phyloP scores from a whole-genome alignment of 1,140 invertebrate genomes.

The Bradynema listronoti region DNA sequence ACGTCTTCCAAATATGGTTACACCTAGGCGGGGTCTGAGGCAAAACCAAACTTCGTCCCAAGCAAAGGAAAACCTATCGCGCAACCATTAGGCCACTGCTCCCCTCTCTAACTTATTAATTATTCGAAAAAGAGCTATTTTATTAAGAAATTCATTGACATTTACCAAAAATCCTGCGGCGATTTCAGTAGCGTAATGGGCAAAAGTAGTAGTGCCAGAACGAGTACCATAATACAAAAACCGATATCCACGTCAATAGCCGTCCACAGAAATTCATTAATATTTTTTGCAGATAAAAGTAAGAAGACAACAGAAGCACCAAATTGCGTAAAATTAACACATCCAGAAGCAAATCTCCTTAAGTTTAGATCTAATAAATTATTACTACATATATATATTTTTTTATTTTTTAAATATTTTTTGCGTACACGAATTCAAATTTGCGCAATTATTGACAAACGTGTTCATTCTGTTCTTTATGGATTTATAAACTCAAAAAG shows the following conservation, averaged over 20 bases:
- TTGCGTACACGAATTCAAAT: no score
- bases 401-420: no score
- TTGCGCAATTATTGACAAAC: no score
- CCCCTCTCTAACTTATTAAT: neutral
- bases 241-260: conserved; percentile 63
- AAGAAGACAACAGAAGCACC: conserved; percentile 69
- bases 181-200: conserved; percentile 68
- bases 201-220: conserved; percentile 64
- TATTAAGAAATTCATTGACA: neutral
- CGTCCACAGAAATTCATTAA: conserved; percentile 62
- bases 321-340: conserved; percentile 66
- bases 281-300: conserved; percentile 65
- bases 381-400: no score
- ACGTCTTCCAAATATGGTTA: neutral
- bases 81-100: neutral
- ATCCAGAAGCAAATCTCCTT: conserved; percentile 61
- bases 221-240: conserved; percentile 66
- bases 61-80: neutral
- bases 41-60: neutral
- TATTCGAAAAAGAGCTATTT: neutral
- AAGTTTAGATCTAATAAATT: no score
- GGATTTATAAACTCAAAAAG: no score
- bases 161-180: conserved; percentile 68
- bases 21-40: neutral
- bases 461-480: no score